Conservation (phyloP, 2,113 vertebrate species). For the Vidua macroura region DNA sequence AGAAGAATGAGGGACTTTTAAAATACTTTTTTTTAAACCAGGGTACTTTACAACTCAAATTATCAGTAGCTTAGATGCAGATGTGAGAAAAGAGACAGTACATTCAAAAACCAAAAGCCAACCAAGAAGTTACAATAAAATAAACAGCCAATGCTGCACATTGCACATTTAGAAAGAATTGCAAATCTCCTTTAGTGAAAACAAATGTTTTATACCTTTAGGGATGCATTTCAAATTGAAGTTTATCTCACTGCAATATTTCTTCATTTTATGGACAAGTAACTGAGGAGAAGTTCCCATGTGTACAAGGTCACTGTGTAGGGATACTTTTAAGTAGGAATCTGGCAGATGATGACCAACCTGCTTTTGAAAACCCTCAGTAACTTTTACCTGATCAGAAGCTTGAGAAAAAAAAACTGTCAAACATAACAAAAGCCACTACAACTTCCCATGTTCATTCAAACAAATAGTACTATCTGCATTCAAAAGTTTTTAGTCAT, state of each 20-base stretch:
- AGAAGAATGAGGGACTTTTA: background rate
- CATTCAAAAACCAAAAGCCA: background rate
- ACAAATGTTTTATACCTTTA: background rate
- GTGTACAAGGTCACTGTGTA: background rate
- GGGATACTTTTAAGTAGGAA: background rate
- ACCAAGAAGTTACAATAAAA: background rate
- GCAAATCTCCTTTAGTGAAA: background rate
- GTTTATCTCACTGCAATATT: background rate
- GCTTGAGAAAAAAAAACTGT: background rate
- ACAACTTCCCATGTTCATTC: background rate
- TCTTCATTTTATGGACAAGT: background rate
- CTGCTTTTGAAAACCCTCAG: background rate
- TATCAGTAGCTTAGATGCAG: background rate
- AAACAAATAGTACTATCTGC: background rate
- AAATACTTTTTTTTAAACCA: background rate
- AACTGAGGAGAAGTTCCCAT: background rate
- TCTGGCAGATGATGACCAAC: background rate
- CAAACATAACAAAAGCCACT: background rate
- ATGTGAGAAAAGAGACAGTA: background rate
- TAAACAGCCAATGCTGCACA: background rate
- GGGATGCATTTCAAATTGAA: background rate
- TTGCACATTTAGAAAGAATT: background rate
- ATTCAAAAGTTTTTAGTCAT: background rate
- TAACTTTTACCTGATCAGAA: background rate
- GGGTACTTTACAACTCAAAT: background rate